A percentile compares a stretch with the other conserved stretches of the same genome.
Conservation (phyloP, 2,113 vertebrate species). For the Crotophaga sulcirostris region DNA sequence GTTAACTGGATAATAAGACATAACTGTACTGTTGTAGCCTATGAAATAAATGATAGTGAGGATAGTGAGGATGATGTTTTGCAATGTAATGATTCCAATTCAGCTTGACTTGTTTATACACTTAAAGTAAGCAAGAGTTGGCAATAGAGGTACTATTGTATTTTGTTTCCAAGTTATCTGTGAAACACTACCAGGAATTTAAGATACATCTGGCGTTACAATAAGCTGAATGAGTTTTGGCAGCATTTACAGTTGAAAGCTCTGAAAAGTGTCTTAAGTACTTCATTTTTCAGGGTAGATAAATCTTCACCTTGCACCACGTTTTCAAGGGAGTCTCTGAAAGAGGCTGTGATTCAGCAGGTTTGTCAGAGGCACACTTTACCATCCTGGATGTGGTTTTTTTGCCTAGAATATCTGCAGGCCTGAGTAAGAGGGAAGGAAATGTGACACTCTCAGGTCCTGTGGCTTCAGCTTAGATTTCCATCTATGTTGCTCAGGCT, state of each 20-base stretch:
- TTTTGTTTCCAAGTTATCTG: constrained; percentile 16
- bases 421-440: not conserved
- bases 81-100: not conserved
- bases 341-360: not conserved
- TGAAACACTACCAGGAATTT: not conserved
- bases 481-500: not conserved
- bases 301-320: not conserved
- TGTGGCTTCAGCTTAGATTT: constrained; percentile 18
- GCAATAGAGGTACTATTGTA: not conserved
- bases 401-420: not conserved
- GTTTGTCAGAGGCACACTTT: not conserved
- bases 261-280: not conserved
- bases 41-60: not conserved
- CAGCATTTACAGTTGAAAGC: not conserved
- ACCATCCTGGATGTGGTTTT: not conserved
- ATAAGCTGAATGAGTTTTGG: not conserved
- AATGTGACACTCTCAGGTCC: not conserved
- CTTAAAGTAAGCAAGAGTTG: not conserved
- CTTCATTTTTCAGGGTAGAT: not conserved
- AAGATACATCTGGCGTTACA: not conserved
- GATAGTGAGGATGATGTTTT: too few relatives aligned
- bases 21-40: not conserved
- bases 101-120: not conserved
- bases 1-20: not conserved
- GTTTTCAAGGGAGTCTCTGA: not conserved